Conservation (phyloP, 2,113 vertebrate genomes). For the Phaethon lepturus region DNA sequence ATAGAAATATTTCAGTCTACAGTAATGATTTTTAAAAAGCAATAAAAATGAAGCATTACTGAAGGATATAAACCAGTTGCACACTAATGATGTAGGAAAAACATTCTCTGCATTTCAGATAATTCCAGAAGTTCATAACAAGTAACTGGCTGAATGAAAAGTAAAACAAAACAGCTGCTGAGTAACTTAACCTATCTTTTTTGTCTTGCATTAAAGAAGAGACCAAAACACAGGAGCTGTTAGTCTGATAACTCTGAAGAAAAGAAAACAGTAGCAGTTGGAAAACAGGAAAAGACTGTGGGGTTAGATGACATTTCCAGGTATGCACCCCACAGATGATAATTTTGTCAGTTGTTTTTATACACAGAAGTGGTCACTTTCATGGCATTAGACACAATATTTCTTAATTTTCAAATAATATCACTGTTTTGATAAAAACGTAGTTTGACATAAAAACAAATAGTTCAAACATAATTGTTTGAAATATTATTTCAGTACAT, state of each 20-base stretch:
- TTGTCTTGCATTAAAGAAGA: neutral
- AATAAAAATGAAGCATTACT: neutral
- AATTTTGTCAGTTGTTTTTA: neutral
- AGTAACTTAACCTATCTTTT: neutral
- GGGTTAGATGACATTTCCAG: neutral
- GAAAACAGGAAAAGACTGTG: neutral
- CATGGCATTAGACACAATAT: neutral
- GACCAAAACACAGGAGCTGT: neutral
- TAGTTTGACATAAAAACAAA: neutral
- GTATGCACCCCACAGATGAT: neutral
- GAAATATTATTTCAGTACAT: neutral
- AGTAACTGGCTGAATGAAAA: neutral
- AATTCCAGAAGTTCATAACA: neutral
- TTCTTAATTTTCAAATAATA: neutral
- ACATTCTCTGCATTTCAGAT: neutral
- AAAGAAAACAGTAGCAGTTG: neutral
- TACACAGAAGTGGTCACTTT: neutral
- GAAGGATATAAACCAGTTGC: neutral
- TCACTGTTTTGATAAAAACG: neutral
- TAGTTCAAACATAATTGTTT: neutral
- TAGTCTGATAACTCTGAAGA: neutral
- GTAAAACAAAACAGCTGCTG: neutral
- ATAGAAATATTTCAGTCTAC: neutral
- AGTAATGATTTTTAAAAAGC: neutral
- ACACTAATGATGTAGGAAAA: neutral